phyloP scores from a whole-genome alignment of 2,888 invertebrate genomes.

The Gastracanthus pulcherrimus region DNA sequence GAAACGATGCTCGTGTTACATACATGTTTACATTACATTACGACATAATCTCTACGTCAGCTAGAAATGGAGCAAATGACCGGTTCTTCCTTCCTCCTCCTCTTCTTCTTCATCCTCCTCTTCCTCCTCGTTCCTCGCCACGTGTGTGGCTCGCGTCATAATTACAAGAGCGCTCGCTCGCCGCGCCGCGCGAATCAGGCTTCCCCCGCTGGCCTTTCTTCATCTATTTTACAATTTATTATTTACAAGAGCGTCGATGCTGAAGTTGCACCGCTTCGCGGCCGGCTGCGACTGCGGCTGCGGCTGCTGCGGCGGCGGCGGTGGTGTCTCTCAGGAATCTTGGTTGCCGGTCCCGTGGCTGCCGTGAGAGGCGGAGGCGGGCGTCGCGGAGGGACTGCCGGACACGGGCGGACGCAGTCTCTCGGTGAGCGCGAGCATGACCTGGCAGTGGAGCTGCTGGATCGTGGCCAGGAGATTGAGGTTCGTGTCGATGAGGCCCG shows the following conservation, averaged over 20 bases:
- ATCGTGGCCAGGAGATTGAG: constrained; percentile 75
- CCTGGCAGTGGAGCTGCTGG: constrained; percentile 75
- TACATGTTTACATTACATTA: constrained; percentile 36
- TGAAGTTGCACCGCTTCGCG: constrained; percentile 47
- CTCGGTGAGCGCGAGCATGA: constrained; percentile 75
- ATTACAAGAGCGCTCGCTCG: constrained; percentile 35
- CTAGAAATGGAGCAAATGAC: constrained; percentile 22
- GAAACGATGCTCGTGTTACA: constrained; percentile 21
- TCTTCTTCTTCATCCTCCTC: neutral
- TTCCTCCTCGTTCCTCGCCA: neutral
- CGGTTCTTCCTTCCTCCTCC: neutral
- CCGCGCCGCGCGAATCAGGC: neutral
- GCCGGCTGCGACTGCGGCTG: constrained; percentile 73
- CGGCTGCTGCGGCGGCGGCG: constrained; percentile 70
- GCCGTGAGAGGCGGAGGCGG: constrained; percentile 59
- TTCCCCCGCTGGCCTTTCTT: neutral
- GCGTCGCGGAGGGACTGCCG: constrained; percentile 60
- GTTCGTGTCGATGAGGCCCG: constrained; percentile 75
- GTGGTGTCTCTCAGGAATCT: constrained; percentile 62
- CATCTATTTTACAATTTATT: constrained; percentile 48
- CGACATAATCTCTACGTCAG: constrained; percentile 45
- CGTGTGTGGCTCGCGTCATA: neutral
- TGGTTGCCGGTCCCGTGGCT: neutral
- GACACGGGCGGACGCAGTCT: constrained; percentile 72
- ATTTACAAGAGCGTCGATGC: constrained; percentile 58